A percentile compares a stretch with the other conserved stretches of the same genome.
Evolutionary conservation across 2,888 invertebrate genomes (phyloP).

Genomic region (Cenopis cana): DNA sequence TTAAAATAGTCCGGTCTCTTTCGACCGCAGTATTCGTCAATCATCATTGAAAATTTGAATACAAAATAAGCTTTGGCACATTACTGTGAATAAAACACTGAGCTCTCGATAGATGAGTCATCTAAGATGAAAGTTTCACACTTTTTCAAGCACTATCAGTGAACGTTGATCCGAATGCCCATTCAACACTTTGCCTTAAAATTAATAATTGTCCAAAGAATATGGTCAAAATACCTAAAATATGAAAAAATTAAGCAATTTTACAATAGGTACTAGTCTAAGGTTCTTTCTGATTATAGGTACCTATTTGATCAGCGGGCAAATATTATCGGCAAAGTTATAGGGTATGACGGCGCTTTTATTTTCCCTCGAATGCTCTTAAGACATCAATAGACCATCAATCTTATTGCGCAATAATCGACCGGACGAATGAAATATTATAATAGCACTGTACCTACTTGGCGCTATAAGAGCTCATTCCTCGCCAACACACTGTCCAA

Average conservation of each 20-base stretch:
- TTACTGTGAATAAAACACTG: constrained; percentile 19
- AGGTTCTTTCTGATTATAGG: too few relatives aligned
- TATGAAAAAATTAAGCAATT: too few relatives aligned
- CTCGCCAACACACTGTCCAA: constrained; percentile 54
- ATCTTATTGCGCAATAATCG: background rate
- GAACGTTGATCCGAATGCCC: background rate
- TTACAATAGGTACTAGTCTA: too few relatives aligned
- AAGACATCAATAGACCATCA: background rate
- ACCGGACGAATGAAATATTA: background rate
- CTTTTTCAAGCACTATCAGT: background rate
- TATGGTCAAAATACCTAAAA: background rate
- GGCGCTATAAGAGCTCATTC: too few relatives aligned
- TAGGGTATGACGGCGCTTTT: too few relatives aligned
- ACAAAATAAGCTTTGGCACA: constrained; percentile 31
- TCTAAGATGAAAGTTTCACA: background rate
- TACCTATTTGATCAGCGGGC: too few relatives aligned
- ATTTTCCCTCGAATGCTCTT: too few relatives aligned
- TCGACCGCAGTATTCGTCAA: background rate
- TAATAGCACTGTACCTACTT: too few relatives aligned
- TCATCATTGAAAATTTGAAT: background rate
- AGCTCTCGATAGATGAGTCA: constrained; percentile 14
- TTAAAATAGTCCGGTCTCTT: background rate
- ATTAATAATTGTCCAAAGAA: background rate
- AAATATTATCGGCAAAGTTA: too few relatives aligned
- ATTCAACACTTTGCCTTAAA: background rate